Evolutionary conservation across 2,888 invertebrate genomes (phyloP).

Genomic region (Nephrotoma appendiculata): DNA sequence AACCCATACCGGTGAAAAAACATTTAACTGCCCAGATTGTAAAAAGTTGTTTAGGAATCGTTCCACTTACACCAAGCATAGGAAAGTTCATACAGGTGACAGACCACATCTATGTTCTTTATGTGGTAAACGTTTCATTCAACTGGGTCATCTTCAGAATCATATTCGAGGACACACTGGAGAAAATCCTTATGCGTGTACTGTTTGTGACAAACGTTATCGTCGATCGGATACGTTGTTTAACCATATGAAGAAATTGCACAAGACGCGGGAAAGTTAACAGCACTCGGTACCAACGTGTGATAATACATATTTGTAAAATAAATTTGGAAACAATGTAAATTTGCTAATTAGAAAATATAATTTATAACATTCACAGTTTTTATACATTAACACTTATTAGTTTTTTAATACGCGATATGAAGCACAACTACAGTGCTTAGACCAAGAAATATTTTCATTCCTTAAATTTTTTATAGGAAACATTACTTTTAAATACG

Average conservation of each 20-base stretch:
- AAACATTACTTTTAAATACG: too few relatives aligned
- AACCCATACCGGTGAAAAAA: slow-evolving; percentile 9
- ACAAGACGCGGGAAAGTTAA: not conserved
- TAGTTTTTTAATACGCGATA: too few relatives aligned
- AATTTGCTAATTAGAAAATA: too few relatives aligned
- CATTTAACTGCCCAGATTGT: slow-evolving; percentile 6
- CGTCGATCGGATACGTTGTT: slow-evolving; percentile 10
- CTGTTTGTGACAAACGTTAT: slow-evolving; percentile 9
- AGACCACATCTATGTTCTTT: slow-evolving; percentile 10
- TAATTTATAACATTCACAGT: too few relatives aligned
- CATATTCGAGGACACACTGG: slow-evolving; percentile 10
- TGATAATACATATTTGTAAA: too few relatives aligned
- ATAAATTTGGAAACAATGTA: too few relatives aligned
- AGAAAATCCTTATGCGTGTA: slow-evolving; percentile 10
- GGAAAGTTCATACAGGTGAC: slow-evolving; percentile 11
- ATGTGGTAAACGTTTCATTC: slow-evolving; percentile 10
- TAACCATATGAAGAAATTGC: slow-evolving; percentile 6
- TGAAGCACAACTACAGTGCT: too few relatives aligned
- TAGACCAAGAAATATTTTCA: too few relatives aligned
- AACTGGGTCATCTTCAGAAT: slow-evolving; percentile 9
- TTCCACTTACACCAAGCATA: slow-evolving; percentile 9
- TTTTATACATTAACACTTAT: too few relatives aligned
- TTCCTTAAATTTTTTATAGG: too few relatives aligned
- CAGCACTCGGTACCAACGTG: too few relatives aligned
- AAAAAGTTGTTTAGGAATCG: slow-evolving; percentile 6